These are phyloP conservation scores for Aulostomus chinensis DNA, from an alignment of 2,797 vertebrate species.

Conservation along the genomic window DNA sequence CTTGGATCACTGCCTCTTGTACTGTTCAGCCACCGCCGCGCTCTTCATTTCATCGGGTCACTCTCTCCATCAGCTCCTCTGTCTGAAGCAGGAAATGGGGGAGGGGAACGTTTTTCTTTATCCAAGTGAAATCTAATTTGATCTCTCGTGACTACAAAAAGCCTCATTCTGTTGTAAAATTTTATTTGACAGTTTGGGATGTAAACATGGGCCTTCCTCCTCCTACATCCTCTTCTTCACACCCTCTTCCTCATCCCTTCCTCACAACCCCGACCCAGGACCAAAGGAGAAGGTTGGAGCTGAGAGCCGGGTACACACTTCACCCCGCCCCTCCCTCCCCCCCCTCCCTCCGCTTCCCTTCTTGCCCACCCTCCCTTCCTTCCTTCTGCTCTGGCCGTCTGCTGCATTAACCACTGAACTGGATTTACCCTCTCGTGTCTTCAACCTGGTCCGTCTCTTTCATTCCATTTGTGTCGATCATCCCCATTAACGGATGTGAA, in stretches of 20 bases:
- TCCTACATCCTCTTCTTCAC: constrained; percentile 36
- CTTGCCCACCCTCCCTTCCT: constrained; percentile 39
- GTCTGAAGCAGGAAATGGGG: constrained; percentile 6
- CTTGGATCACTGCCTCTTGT: constrained; percentile 48
- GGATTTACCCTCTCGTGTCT: constrained; percentile 49
- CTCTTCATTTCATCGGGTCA: constrained; percentile 40
- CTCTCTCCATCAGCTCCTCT: constrained; percentile 22
- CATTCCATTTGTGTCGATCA: constrained; percentile 1
- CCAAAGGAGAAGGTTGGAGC: constrained; percentile 82
- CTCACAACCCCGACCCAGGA: constrained; percentile 77
- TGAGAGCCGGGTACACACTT: constrained; percentile 80
- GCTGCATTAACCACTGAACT: constrained; percentile 61
- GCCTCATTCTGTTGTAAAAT: constrained; percentile 74
- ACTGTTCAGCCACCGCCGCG: constrained; percentile 28
- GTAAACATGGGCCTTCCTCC: constrained; percentile 75
- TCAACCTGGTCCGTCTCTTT: constrained; percentile 23
- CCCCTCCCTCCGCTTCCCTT: constrained; percentile 15
- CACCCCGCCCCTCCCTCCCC: constrained; percentile 63
- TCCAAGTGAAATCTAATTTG: constrained; percentile 29
- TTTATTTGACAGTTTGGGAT: constrained; percentile 94
- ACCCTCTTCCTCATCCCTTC: constrained; percentile 48
- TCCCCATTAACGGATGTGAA: constrained; percentile 13
- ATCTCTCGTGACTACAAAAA: constrained; percentile 17
- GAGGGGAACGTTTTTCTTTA: background rate
- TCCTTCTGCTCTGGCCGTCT: constrained; percentile 48